A percentile compares a stretch with the other conserved stretches of the same genome.
Evolutionary conservation across 2,113 vertebrate genomes (phyloP).

Genomic region (Taurulus bubalis): DNA sequence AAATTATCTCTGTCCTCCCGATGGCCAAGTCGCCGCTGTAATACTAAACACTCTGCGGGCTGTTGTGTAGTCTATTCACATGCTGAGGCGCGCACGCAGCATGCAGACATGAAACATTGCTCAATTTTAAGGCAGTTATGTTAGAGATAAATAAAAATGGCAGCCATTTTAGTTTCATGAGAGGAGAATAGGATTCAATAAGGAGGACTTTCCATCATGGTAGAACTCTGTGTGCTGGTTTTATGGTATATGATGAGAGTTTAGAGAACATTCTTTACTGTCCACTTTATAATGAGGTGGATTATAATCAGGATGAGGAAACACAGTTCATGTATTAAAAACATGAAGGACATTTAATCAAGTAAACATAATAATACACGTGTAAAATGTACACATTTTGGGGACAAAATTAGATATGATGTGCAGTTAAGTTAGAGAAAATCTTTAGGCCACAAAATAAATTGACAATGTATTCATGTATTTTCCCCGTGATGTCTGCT

Average conservation of each 20-base stretch:
- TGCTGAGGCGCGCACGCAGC: not conserved
- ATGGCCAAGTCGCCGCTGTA: conserved; percentile 17
- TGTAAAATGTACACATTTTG: too few species aligned
- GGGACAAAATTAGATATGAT: too few species aligned
- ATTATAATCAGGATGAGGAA: not conserved
- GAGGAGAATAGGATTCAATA: conserved; percentile 2
- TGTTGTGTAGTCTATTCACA: not conserved
- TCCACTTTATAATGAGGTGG: not conserved
- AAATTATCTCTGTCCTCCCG: conserved; percentile 42
- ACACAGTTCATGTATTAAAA: not conserved
- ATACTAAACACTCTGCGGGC: conserved; percentile 10
- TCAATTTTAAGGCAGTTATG: conserved; percentile 12
- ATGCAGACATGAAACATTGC: conserved; percentile 23
- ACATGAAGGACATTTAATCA: not conserved
- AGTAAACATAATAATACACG: too few species aligned
- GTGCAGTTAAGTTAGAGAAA: too few species aligned
- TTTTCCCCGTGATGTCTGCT: too few species aligned
- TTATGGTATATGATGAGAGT: not conserved
- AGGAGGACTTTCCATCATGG: not conserved
- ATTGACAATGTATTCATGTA: too few species aligned
- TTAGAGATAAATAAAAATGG: conserved; percentile 17
- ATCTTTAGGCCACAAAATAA: not conserved
- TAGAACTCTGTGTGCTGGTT: not conserved
- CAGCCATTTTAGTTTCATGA: not conserved
- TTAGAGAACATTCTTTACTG: not conserved